Evolutionary conservation across 2,797 vertebrate species (phyloP).

Genomic region (Sebastes elongatus): DNA sequence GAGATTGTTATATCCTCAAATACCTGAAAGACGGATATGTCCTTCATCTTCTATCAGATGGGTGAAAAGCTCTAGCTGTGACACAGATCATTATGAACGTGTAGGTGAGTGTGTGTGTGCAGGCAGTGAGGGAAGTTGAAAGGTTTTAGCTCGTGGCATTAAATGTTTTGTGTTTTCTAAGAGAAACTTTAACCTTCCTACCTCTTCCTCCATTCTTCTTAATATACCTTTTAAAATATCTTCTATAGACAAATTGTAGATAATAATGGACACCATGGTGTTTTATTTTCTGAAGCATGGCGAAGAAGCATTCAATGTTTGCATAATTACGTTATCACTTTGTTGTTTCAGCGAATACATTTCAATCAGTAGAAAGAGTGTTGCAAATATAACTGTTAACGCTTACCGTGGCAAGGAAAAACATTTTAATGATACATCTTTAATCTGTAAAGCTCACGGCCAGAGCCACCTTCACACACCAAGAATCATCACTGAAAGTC

Average conservation of each 20-base stretch:
- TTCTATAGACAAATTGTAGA: background rate
- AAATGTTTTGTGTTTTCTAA: background rate
- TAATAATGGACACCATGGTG: background rate
- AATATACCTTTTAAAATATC: background rate
- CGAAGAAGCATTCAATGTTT: background rate
- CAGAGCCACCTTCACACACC: no score
- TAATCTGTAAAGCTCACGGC: no score
- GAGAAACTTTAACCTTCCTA: background rate
- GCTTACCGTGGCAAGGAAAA: background rate
- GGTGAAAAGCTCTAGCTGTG: background rate
- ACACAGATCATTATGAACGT: background rate
- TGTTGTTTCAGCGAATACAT: background rate
- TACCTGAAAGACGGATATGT: conserved; percentile 29
- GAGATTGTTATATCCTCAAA: conserved; percentile 38
- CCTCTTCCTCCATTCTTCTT: background rate
- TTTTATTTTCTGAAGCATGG: background rate
- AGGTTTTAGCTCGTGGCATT: background rate
- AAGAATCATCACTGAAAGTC: no score
- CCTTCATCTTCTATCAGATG: conserved; percentile 25
- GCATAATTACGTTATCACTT: no score
- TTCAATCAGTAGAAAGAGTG: background rate
- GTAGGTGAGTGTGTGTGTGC: background rate
- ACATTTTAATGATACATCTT: background rate
- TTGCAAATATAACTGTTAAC: background rate
- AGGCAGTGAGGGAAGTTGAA: background rate